Base-by-base conservation (phyloP, 2,888 invertebrate species). In the Resseliella maxima region DNA sequence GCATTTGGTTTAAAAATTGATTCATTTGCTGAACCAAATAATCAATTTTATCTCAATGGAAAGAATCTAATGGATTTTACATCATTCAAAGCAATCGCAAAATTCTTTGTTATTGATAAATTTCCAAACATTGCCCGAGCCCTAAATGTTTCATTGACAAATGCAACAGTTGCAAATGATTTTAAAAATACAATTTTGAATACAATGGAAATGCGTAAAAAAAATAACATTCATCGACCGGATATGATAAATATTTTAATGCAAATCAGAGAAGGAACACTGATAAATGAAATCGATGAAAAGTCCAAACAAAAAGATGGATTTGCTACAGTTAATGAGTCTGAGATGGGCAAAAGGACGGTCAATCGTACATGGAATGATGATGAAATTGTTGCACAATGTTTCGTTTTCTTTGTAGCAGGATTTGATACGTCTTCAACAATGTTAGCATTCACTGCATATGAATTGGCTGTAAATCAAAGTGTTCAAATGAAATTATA, bases 31-130 rank as follows among this genome's bases (percentile, higher is more conserved):
- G 91, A 94, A 0, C 90, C 89, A 12, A 88, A 93, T 0, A 93
- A 94, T 87, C 89, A 92, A 45, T 94, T 94, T 88, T 94, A 92
- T 88, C 86, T 88, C 41, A 92, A 91, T 90, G 93, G 93, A 24
- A 87, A 31, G 27, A 72, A 24, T 27, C 15, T 72, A 12, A 24
- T 31, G 15, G 12, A 72, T 27, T 72, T 72, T 10, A 31, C 41
- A 31, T 31, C 41, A 41, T 41, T 41, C 41, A 41, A 41, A 54
- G 18, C 18, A 18, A 54, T 54, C 2, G 21, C 18, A n/a, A 18
- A 21, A 54, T 54, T 54, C 5, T 54, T 54, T 54, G 3, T 54
- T 6, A 3, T 54, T 3, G 18, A 54, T 18, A 54, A 54, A 54
- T 18, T 54, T n/a, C 54, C 54, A 18, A 5, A 3, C 21, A 54